Conservation (phyloP, 2,113 vertebrate species). For the Pelmatolapia mariae region DNA sequence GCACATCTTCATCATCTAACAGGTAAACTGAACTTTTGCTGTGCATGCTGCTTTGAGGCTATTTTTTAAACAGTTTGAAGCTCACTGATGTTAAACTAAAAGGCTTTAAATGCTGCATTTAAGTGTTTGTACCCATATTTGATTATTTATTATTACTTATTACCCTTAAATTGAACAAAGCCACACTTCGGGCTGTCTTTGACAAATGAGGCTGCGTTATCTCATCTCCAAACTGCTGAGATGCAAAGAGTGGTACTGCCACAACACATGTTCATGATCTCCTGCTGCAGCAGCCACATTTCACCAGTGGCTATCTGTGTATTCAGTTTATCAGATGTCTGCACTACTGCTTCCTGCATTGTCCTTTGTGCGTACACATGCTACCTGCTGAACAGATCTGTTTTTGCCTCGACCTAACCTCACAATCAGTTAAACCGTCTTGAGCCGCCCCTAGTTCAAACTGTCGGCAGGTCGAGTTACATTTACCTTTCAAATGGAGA, state of each 20-base stretch:
- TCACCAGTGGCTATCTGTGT: background rate
- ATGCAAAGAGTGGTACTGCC: background rate
- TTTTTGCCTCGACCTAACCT: background rate
- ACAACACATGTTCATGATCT: background rate
- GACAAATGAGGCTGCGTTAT: background rate
- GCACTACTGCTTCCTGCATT: background rate
- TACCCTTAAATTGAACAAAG: background rate
- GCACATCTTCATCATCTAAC: background rate
- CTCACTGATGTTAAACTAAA: background rate
- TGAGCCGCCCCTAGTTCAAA: background rate
- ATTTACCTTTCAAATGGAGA: conserved; percentile 18
- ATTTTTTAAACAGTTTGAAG: background rate
- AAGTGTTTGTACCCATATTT: background rate
- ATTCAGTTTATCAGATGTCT: background rate
- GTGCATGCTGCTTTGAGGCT: background rate
- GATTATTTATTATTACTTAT: background rate
- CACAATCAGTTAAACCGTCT: conserved; percentile 9
- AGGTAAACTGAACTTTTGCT: conserved; percentile 35
- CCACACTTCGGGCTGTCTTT: background rate
- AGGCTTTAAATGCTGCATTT: background rate
- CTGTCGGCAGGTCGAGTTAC: conserved; percentile 27
- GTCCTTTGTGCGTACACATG: background rate
- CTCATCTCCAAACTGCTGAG: background rate
- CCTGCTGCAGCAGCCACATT: background rate
- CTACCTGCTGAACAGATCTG: background rate